Base-by-base conservation (phyloP, 2,888 invertebrate genomes). In the Prionchulus punctatus region DNA sequence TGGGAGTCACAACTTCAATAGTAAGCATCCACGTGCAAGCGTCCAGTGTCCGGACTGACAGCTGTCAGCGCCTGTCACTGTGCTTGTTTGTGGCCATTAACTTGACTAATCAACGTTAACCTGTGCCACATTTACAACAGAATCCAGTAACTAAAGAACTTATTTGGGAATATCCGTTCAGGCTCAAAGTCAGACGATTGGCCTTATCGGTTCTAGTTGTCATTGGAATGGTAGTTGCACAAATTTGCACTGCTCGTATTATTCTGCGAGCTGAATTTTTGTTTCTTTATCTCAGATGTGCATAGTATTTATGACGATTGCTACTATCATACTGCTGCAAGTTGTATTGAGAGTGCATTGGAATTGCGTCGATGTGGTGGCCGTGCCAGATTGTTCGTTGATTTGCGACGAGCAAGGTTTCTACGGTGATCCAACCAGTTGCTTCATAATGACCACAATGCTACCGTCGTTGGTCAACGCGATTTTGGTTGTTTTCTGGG, bases 391-490 rank as follows among this genome's bases (percentile, higher is more conserved):
- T n/a, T n/a, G n/a, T n/a, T n/a, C n/a, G n/a, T n/a, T n/a, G n/a
- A n/a, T n/a, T n/a, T n/a, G n/a, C n/a, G n/a, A n/a, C n/a, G n/a
- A n/a, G n/a, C n/a, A n/a, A n/a, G n/a, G n/a, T n/a, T n/a, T n/a
- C n/a, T n/a, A n/a, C n/a, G n/a, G n/a, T n/a, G n/a, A n/a, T n/a
- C n/a, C n/a, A n/a, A n/a, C n/a, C n/a, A n/a, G n/a, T n/a, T 73
- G 73, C 58, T 62, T 73, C 2, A 53, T 74, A 1, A 59, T 71
- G 7, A 67, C 71, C 3, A 72, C 73, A 1, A 64, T 75, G 1
- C 57, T 71, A 0, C 72, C 75, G 1, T 71, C 75, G 1, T 28
- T 75, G 2, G 65, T 75, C 53, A 75, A 75, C 58, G 73, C 74
- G 1, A 52, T 72, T 28, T 73, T 73, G n/a, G 73, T 75, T 30